Evolutionary conservation across 2,888 invertebrate genomes (phyloP), one percentile per base, ranked within the genome.

Genomic region (Iselma pallidipennis): DNA sequence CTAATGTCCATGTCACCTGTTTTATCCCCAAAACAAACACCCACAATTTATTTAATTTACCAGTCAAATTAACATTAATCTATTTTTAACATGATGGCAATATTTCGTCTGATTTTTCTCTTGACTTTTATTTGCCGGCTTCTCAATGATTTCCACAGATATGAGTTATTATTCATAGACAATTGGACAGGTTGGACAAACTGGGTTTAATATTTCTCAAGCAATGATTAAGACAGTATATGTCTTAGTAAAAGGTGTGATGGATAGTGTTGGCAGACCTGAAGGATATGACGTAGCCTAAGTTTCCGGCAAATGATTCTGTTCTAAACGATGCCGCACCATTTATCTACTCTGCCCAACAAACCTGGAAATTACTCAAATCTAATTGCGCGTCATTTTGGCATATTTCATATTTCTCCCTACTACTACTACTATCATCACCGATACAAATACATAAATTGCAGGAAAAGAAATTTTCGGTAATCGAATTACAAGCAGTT

Each of bases 181-280:
- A 49, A 59, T 59, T 57, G 56, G 59, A 56, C 59, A 52, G 59
- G 31, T 50, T 48, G 51, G 66, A 68, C 66, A 64, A 66, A 66
- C 64, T 66, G 53, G 66, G 61, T 69, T 69, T 67, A 66, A 69
- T 68, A 69, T 69, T 66, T 66, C 64, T 67, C 57, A 37, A 57
- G 54, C 63, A 63, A 61, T 71, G 71, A 71, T 67, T 69, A 69
- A 69, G 66, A 66, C 66, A 59, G 60, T 66, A 64, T 65, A 19
- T 57, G 66, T 65, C 66, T 67, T 65, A 59, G 57, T 31, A 57
- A 57, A 61, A 71, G 67, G 69, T 69, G 67, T 76, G 75, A 76
- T 73, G 70, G 74, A 76, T 74, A 61, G 67, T 66, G 69, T 74
- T 74, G 76, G 74, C 75, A 76, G 68, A 69, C 68, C 67, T 71